Evolutionary conservation across 2,797 vertebrate genomes (phyloP).

Genomic region (Valencia hispanica): DNA sequence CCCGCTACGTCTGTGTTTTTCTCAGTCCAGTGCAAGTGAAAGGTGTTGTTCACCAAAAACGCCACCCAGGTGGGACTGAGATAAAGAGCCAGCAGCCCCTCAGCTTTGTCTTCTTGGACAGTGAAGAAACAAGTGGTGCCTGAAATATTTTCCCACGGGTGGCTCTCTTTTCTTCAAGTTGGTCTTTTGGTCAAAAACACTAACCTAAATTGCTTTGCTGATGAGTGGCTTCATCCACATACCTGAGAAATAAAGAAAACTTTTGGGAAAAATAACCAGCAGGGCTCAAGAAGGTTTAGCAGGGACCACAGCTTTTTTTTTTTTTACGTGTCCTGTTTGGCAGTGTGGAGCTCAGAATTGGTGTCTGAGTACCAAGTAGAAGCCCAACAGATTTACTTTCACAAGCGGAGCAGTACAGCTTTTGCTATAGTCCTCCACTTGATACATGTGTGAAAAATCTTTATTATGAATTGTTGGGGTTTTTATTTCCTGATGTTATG

Average conservation of each 20-base stretch:
- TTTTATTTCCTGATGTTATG: too few species aligned
- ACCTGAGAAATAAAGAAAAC: slow-evolving; percentile 37
- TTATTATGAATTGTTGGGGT: too few species aligned
- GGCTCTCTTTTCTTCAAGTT: slow-evolving; percentile 38
- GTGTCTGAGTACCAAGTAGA: too few species aligned
- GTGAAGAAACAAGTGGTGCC: slow-evolving; percentile 53
- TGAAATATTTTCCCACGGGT: slow-evolving; percentile 50
- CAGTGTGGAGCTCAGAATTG: too few species aligned
- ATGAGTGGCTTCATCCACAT: slow-evolving; percentile 36
- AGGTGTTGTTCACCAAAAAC: slow-evolving; percentile 41
- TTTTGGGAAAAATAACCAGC: slow-evolving; percentile 40
- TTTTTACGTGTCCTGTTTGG: too few species aligned
- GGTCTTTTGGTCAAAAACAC: slow-evolving; percentile 55
- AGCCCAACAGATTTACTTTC: too few species aligned
- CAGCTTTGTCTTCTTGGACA: slow-evolving; percentile 52
- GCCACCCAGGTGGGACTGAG: slow-evolving; percentile 45
- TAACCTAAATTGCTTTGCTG: slow-evolving; percentile 57
- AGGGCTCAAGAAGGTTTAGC: slow-evolving; percentile 41
- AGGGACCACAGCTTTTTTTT: slow-evolving; percentile 26
- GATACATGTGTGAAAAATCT: too few species aligned
- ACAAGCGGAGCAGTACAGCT: too few species aligned
- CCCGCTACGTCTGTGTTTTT: slow-evolving; percentile 41
- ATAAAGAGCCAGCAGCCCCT: slow-evolving; percentile 58
- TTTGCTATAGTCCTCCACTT: too few species aligned
- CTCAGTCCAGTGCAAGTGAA: slow-evolving; percentile 63